Evolutionary conservation across 2,797 vertebrate species (phyloP).

Genomic region (Danio albolineatus): DNA sequence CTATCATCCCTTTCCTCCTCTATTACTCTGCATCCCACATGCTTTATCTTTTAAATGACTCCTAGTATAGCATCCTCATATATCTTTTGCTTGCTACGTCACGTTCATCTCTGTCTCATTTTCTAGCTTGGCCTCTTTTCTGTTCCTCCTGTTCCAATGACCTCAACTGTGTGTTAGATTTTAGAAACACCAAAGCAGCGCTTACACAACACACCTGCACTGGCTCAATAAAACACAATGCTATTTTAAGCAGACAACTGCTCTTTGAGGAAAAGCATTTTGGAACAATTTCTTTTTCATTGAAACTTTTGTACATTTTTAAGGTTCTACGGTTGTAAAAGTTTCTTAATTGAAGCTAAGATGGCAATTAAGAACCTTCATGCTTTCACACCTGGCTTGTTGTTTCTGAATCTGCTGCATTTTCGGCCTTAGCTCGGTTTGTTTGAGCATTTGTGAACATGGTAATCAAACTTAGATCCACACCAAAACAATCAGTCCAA

Average conservation of each 20-base stretch:
- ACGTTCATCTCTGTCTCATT: conserved; percentile 19
- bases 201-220: conserved; percentile 34
- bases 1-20: conserved; percentile 59
- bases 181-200: conserved; percentile 10
- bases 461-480: too few relatives aligned
- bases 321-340: too few relatives aligned
- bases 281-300: too few relatives aligned
- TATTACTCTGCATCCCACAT: conserved; percentile 61
- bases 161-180: conserved; percentile 12
- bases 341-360: too few relatives aligned
- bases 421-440: too few relatives aligned
- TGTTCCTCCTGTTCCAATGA: background rate
- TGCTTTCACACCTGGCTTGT: too few relatives aligned
- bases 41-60: conserved; percentile 54
- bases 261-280: too few relatives aligned
- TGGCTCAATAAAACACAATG: background rate
- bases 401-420: too few relatives aligned
- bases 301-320: too few relatives aligned
- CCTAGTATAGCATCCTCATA: conserved; percentile 56
- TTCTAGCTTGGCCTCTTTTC: conserved; percentile 14
- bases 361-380: too few relatives aligned
- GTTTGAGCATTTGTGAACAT: too few relatives aligned
- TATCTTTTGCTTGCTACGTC: conserved; percentile 54
- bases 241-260: background rate
- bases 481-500: too few relatives aligned